Evolutionary conservation across 2,113 vertebrate species (phyloP).

Genomic region (Scortum barcoo): DNA sequence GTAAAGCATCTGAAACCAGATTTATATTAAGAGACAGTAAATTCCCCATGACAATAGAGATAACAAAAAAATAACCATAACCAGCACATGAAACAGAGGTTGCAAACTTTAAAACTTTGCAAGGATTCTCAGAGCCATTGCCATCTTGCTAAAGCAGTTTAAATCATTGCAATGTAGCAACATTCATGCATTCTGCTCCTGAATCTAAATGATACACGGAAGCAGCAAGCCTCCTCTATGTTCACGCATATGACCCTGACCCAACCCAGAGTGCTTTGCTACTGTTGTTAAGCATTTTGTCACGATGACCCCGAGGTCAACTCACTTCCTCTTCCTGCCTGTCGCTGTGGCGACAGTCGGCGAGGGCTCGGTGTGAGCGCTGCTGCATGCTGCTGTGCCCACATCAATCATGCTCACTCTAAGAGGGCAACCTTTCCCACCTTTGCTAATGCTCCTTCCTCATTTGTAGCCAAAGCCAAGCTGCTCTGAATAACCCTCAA

Average conservation of each 20-base stretch:
- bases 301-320: conserved; percentile 69
- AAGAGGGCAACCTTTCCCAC: conserved; percentile 75
- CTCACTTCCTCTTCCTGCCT: conserved; percentile 76
- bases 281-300: conserved; percentile 80
- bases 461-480: conserved; percentile 71
- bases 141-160: conserved; percentile 5
- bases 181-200: conserved; percentile 27
- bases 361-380: conserved; percentile 59
- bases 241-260: conserved; percentile 70
- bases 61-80: not conserved
- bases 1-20: not conserved
- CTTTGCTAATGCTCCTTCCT: conserved; percentile 72
- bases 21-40: not conserved
- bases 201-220: conserved; percentile 39
- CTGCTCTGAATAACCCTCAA: conserved; percentile 76
- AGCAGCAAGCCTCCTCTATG: conserved; percentile 31
- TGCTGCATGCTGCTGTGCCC: conserved; percentile 51
- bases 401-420: conserved; percentile 78
- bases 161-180: conserved; percentile 5
- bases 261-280: conserved; percentile 66
- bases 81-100: not conserved
- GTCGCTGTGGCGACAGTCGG: conserved; percentile 59
- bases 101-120: not conserved
- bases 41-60: not conserved
- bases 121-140: not conserved